Base-by-base conservation (phyloP, 2,113 vertebrate genomes). In the Myxocyprinus asiaticus region DNA sequence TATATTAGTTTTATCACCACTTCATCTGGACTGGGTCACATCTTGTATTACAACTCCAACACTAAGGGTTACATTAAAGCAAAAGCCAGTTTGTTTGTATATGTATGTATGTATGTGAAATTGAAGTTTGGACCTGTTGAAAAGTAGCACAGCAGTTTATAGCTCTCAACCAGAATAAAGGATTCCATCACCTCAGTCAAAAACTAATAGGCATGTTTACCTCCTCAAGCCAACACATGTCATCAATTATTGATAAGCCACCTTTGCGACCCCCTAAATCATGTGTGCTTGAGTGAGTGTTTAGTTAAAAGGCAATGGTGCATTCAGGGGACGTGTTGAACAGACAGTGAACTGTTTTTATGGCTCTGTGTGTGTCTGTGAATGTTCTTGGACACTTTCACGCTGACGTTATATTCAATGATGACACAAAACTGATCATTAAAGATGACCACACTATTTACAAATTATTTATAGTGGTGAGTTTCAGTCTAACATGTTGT, bases 231-330 rank as follows among this genome's bases (percentile, higher is more conserved):
- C 79, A 85, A 85, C 83, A 85, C 82, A 72, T 72, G 78, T 88
- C 86, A 88, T 88, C 77, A 82, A 88, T 90, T 91, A 91, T 88
- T 89, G 87, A 91, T 85, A 83, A 78, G 42, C 45, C 47, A 62
- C 64, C 58, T 75, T 42, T 51, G 55, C 66, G 50, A 85, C 83
- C 76, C 84, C 82, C 82, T 73, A 83, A 88, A 77, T 88, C 83
- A 77, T 84, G 83, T 78, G 85, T 87, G 78, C 83, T 9, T 87
- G 72, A 65, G 77, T 44, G 64, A 63, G 45, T 44, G 69, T 45
- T 17, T 58, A 15, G 67, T 44, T 76, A 58, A 12, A 63, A 56
- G 6, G 50, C 47, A 75, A 64, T 70, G 65, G 15, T 48, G 56
- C 17, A 12, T 74, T 73, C 14, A 43, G 58, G 7, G 4, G 43